Base-by-base conservation (phyloP, 2,113 vertebrate species). In the Elephantulus edwardii region DNA sequence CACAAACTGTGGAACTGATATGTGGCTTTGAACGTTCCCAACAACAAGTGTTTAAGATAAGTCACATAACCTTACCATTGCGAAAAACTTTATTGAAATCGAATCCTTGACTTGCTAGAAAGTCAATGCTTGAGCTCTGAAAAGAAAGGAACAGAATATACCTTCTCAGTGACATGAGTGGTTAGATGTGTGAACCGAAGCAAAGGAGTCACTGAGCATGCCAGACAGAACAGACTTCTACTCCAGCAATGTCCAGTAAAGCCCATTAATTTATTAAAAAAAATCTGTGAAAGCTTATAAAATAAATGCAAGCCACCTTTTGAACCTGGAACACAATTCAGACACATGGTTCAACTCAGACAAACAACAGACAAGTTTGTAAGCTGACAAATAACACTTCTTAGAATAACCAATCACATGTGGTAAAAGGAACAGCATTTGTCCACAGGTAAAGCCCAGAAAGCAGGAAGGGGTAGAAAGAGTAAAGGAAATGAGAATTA, bases 81-180 rank as follows among this genome's bases (percentile, higher is more conserved):
- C 98, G 97, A 97, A 99, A 99, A 86, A 99, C 99, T 98, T 99
- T 99, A 97, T 99, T 99, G 98, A 99, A 99, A 98, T 99, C 99
- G 97, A 99, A 99, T 94, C 99, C 99, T 95, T 99, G 99, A 97
- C 98, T 99, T 94, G 99, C 99, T 97, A 99, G 97, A 96, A 99
- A 99, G 96, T 99, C 99, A 94, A 99, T 99, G 96, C 99, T 99
- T 96, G 99, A 99, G 97, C 99, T 99, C 99, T 99, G 96, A 91
- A 98, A n/a, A 98, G 11, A 85, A 97, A 48, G 77, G 93, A 95
- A 95, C 20, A 90, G 68, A 83, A 94, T 8, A 90, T 1, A n/a
- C 74, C 19, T 88, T 85, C 24, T 89, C 4, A 60, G 38, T 66
- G 75, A 60, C 0, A 44, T 56, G n/a, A 74, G 20, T 2, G 6